These are phyloP conservation scores for Periplaneta americana DNA, from an alignment of 1,140 invertebrate genomes.

Conservation along the genomic window DNA sequence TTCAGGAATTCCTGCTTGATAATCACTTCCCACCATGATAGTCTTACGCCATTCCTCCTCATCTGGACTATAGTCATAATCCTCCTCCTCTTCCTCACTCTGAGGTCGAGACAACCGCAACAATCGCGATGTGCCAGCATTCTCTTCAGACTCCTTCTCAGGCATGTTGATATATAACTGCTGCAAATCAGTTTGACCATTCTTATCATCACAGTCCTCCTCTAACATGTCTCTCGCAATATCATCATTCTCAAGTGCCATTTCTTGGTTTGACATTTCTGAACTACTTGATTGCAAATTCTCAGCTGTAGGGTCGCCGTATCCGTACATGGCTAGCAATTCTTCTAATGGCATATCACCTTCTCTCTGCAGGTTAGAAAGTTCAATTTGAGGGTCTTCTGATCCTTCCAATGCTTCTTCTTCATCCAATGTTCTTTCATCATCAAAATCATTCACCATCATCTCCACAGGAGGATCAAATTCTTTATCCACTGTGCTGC, in stretches of 20 bases:
- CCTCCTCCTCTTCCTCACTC: slow-evolving; percentile 54
- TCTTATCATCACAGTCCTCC: slow-evolving; percentile 30
- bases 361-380: slow-evolving; percentile 78
- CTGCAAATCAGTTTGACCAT: slow-evolving; percentile 13
- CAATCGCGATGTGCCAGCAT: slow-evolving; percentile 37
- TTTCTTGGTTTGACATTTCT: slow-evolving; percentile 46
- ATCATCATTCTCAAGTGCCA: slow-evolving; percentile 44
- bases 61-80: slow-evolving; percentile 32
- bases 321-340: slow-evolving; percentile 82
- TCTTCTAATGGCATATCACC: slow-evolving; percentile 93
- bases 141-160: slow-evolving; percentile 27
- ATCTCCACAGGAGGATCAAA: slow-evolving; percentile 76
- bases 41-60: slow-evolving; percentile 51
- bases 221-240: slow-evolving; percentile 35
- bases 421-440: slow-evolving; percentile 91
- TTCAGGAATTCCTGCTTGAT: slow-evolving; percentile 90
- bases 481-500: slow-evolving; percentile 41
- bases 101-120: slow-evolving; percentile 54
- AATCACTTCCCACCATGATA: slow-evolving; percentile 94
- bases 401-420: slow-evolving; percentile 89
- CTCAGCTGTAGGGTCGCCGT: slow-evolving; percentile 36
- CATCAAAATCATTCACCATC: slow-evolving; percentile 96
- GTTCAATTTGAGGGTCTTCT: slow-evolving; percentile 81
- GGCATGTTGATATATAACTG: slow-evolving; percentile 19
- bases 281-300: slow-evolving; percentile 40